Percentiles rank a stretch among this genome's conserved stretches.
Evolutionary conservation across 1,140 invertebrate genomes (phyloP).

Genomic region (Steinernema feltiae): DNA sequence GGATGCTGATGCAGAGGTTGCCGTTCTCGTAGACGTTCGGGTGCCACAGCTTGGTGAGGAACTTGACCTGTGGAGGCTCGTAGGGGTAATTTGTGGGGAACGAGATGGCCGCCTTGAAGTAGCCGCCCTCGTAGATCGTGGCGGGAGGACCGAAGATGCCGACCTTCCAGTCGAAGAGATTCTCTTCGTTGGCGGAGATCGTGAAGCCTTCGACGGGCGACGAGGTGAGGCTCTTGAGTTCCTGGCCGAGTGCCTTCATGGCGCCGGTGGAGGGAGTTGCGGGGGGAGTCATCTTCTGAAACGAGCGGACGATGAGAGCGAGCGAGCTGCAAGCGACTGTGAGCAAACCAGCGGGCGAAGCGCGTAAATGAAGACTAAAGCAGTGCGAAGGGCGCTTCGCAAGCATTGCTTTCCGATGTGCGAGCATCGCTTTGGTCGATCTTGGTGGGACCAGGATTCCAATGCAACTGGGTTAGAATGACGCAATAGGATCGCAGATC

Average conservation of each 20-base stretch:
- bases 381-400: too few relatives aligned
- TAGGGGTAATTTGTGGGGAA: conserved; percentile 71
- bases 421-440: too few relatives aligned
- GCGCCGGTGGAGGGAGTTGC: too few relatives aligned
- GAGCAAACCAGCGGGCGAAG: too few relatives aligned
- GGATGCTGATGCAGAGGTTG: conserved; percentile 94
- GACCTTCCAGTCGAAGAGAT: conserved; percentile 97
- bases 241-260: conserved; percentile 81
- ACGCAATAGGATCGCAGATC: too few relatives aligned
- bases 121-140: conserved; percentile 93
- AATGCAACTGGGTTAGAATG: too few relatives aligned
- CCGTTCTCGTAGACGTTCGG: conserved; percentile 99
- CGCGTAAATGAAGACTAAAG: too few relatives aligned
- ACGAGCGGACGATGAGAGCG: too few relatives aligned
- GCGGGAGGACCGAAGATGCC: conserved; percentile 96
- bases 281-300: too few relatives aligned
- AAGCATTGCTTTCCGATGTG: too few relatives aligned
- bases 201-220: conserved; percentile 95
- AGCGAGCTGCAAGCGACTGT: too few relatives aligned
- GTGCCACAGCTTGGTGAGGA: conserved; percentile 98
- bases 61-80: conserved; percentile 88
- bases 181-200: conserved; percentile 90
- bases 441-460: too few relatives aligned
- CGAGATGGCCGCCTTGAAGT: conserved; percentile 74
- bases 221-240: conserved; percentile 90